Base-by-base conservation (phyloP, 1,140 invertebrate species). In the Platorchestia sp. region DNA sequence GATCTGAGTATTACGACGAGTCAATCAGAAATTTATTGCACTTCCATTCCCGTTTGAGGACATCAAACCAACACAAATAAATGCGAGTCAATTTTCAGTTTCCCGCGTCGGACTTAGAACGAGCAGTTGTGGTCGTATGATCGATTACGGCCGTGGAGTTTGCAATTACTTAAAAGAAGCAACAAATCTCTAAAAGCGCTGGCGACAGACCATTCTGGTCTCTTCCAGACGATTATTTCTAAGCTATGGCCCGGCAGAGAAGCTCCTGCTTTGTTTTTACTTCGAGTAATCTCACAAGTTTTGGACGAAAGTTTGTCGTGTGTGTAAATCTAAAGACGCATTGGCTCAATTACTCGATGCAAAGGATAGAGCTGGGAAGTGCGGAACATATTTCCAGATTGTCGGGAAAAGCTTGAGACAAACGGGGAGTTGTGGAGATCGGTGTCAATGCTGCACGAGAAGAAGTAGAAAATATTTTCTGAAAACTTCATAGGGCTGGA, bases 301-400 rank as follows among this genome's bases (percentile, higher is more conserved):
- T 93, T 45, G 91, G 43, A 43, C 91, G 22, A 19, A 93, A 93
- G 45, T 45, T 93, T 45, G 43, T 45, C 36, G 91, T 93, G 91
- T 93, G 44, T 22, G 91, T 93, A 93, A 93, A 93, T 93, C 91
- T 93, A 93, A 93, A 93, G 91, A 93, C 43, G 36, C 91, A 93
- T 93, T 93, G 91, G 91, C 91, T 93, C 91, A 93, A 93, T 93
- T 93, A 93, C 91, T 93, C 44, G 91, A 93, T 93, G 91, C 91
- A 93, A 93, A 47, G 91, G 91, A 93, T 93, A 45, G 27, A 47
- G 91, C 91, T 47, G 40, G 16, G 44, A 40, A 93, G 45, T 93
- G 47, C 44, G 0, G 91, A 93, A 93, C 91, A 93, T 93, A 93
- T 93, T 93, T 93, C 45, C 91, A 93, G 91, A 93, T 93, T 93